These are phyloP conservation scores for Clitarchus hookeri DNA, from an alignment of 2,888 invertebrate species.

Conservation along the genomic window DNA sequence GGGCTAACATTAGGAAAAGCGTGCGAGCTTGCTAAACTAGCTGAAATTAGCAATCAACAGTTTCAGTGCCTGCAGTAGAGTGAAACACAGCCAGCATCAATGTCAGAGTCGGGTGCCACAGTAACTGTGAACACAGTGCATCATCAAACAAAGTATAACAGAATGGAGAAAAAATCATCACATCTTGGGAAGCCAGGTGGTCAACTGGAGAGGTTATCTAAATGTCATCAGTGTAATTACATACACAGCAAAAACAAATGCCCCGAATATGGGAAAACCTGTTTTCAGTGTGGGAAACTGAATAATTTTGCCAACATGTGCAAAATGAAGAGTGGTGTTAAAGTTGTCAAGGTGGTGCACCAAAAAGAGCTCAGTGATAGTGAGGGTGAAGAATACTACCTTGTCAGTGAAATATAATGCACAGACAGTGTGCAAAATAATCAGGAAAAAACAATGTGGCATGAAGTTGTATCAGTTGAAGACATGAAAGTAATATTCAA, in stretches of 20 bases:
- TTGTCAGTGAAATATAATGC: not conserved
- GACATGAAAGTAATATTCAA: slow-evolving; percentile 11
- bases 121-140: slow-evolving; percentile 4
- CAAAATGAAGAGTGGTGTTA: not conserved
- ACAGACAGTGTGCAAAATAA: too few relatives aligned
- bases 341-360: not conserved
- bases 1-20: not conserved
- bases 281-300: not conserved
- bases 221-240: not conserved
- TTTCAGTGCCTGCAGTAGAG: too few relatives aligned
- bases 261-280: not conserved
- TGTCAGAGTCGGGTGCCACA: too few relatives aligned
- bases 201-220: not conserved
- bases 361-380: not conserved
- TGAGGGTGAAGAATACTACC: not conserved
- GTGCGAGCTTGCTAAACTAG: not conserved
- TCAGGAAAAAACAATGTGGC: not conserved
- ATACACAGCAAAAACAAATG: not conserved
- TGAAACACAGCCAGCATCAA: too few relatives aligned
- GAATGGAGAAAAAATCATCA: not conserved
- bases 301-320: not conserved
- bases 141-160: not conserved
- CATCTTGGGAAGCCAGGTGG: not conserved
- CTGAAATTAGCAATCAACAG: not conserved
- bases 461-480: slow-evolving; percentile 10